phyloP scores from a whole-genome alignment of 2,888 invertebrate species.

The Dicycla oo region DNA sequence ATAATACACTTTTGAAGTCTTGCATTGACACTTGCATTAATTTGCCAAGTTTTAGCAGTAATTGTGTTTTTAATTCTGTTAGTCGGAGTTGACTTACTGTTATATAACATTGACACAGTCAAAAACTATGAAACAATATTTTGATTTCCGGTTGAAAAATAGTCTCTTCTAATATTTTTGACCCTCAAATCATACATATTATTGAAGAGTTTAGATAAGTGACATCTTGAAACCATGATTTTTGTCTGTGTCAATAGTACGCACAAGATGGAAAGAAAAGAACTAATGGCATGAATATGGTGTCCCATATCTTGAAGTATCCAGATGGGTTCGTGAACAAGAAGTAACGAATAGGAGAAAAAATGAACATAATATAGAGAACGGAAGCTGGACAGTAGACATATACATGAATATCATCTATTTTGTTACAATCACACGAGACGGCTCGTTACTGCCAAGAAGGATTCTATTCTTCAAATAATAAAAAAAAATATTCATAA shows the following conservation, averaged over 20 bases:
- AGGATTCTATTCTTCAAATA: background rate
- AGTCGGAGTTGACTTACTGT: conserved; percentile 63
- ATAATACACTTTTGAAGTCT: background rate
- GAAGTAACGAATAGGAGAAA: conserved; percentile 51
- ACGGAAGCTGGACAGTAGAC: conserved; percentile 63
- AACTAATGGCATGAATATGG: conserved; percentile 78
- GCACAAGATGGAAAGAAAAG: conserved; percentile 60
- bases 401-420: conserved; percentile 53
- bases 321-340: conserved; percentile 60
- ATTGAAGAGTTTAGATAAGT: background rate
- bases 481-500: background rate
- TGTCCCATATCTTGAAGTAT: conserved; percentile 73
- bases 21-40: background rate
- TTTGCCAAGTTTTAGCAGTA: background rate
- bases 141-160: background rate
- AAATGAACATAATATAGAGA: conserved; percentile 54
- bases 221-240: background rate
- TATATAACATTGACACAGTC: conserved; percentile 46
- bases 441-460: conserved; percentile 42
- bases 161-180: background rate
- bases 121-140: conserved; percentile 23
- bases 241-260: conserved; percentile 52
- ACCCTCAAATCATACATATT: background rate
- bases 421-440: conserved; percentile 31
- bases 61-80: conserved; percentile 37